Conservation (phyloP, 2,888 invertebrate genomes). For the Drosophila infuscata region DNA sequence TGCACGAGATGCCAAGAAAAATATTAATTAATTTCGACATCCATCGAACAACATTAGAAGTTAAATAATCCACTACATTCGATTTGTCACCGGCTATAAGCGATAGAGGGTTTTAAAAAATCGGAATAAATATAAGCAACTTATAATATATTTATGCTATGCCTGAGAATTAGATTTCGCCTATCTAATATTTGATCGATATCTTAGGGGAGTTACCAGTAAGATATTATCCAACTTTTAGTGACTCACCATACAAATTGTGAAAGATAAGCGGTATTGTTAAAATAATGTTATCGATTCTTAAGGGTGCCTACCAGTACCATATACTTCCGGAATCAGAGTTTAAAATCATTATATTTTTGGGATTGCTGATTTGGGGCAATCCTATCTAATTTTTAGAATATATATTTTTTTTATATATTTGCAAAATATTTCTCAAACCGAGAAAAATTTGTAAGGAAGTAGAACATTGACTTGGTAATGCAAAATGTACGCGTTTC, state of each 20-base stretch:
- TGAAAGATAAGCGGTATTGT: background rate
- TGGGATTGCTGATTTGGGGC: background rate
- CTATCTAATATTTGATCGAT: too few relatives aligned
- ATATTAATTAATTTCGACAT: background rate
- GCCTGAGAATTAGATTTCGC: too few relatives aligned
- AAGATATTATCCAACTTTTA: background rate
- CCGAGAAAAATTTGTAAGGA: background rate
- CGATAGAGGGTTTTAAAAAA: too few relatives aligned
- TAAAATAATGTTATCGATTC: too few relatives aligned
- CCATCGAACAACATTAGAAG: background rate
- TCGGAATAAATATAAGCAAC: too few relatives aligned
- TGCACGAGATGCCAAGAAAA: background rate
- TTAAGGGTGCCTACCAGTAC: too few relatives aligned
- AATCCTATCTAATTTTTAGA: background rate
- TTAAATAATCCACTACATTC: too few relatives aligned
- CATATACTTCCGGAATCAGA: background rate
- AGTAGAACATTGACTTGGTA: background rate
- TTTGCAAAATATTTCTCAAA: background rate
- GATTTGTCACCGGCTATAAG: too few relatives aligned
- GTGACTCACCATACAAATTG: background rate
- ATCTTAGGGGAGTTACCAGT: background rate
- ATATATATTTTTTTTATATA: background rate
- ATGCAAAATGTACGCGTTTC: constrained; percentile 11
- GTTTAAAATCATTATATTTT: background rate
- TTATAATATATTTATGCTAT: too few relatives aligned